A percentile compares a stretch with the other conserved stretches of the same genome.
Evolutionary conservation across 2,113 vertebrate genomes (phyloP).

Genomic region (Mola mola): DNA sequence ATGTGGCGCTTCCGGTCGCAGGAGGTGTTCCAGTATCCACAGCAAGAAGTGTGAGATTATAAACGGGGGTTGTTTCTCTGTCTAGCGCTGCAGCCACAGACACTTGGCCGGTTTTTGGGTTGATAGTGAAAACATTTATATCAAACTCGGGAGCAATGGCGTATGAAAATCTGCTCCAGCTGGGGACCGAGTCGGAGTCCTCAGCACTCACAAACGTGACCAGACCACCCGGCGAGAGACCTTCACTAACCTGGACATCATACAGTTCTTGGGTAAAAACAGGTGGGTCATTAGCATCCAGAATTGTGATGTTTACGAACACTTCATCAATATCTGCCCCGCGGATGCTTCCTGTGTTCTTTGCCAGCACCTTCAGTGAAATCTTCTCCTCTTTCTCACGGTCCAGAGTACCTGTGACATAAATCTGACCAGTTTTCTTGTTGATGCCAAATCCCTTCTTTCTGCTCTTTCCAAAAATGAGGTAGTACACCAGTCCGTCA

Average conservation of each 20-base stretch:
- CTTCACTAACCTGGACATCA: slow-evolving; percentile 91
- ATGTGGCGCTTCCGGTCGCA: slow-evolving; percentile 89
- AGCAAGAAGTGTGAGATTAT: slow-evolving; percentile 91
- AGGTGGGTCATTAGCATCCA: slow-evolving; percentile 96
- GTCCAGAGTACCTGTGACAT: slow-evolving; percentile 90
- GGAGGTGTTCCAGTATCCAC: slow-evolving; percentile 90
- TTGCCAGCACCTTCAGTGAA: slow-evolving; percentile 92
- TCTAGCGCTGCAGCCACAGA: slow-evolving; percentile 92
- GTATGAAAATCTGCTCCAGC: slow-evolving; percentile 97
- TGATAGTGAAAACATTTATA: slow-evolving; percentile 90
- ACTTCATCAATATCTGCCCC: slow-evolving; percentile 97
- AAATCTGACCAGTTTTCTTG: slow-evolving; percentile 90
- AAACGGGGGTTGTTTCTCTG: slow-evolving; percentile 88
- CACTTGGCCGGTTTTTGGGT: slow-evolving; percentile 94
- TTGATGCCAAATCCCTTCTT: slow-evolving; percentile 93
- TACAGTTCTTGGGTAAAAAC: slow-evolving; percentile 89
- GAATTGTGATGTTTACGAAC: slow-evolving; percentile 91
- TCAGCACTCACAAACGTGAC: slow-evolving; percentile 95
- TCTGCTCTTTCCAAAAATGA: slow-evolving; percentile 93
- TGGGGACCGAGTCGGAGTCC: slow-evolving; percentile 95
- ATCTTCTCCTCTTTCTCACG: slow-evolving; percentile 95
- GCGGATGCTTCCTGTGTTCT: slow-evolving; percentile 92
- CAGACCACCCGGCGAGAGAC: slow-evolving; percentile 88
- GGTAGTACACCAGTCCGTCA: slow-evolving; percentile 94
- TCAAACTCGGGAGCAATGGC: slow-evolving; percentile 87